Evolutionary conservation across 2,888 invertebrate genomes (phyloP).

Genomic region (Temnothorax unifasciatus): DNA sequence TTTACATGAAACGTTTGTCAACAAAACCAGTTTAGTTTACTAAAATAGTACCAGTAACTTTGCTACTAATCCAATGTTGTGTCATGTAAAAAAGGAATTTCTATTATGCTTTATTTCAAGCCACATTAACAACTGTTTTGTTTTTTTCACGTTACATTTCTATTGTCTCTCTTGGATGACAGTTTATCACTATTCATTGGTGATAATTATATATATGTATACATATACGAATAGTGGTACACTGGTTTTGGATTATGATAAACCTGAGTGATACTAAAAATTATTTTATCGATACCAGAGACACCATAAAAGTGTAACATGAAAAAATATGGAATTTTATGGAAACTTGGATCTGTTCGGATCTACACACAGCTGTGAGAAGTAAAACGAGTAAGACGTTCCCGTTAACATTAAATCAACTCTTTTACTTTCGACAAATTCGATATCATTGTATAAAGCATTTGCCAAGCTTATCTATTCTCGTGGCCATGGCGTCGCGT

Average conservation of each 20-base stretch:
- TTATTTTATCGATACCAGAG: too few species aligned
- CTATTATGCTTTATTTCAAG: background rate
- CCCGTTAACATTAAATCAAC: background rate
- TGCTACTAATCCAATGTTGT: background rate
- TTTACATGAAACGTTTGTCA: background rate
- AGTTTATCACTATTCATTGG: too few species aligned
- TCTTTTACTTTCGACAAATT: constrained; percentile 38
- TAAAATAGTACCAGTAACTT: background rate
- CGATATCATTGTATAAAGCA: constrained; percentile 41
- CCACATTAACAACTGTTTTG: background rate
- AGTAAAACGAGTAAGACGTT: background rate
- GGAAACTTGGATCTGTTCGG: background rate
- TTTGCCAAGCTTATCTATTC: constrained; percentile 39
- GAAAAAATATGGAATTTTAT: background rate
- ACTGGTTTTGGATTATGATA: too few species aligned
- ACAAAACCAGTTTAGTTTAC: background rate
- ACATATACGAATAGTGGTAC: too few species aligned
- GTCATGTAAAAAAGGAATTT: background rate
- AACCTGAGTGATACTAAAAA: too few species aligned
- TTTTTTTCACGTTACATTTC: background rate
- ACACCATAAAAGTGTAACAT: too few species aligned
- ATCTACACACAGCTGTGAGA: background rate
- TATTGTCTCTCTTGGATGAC: background rate
- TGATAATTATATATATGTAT: too few species aligned
- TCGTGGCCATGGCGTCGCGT: constrained; percentile 10